Evolutionary conservation across 2,797 vertebrate species (phyloP).

Genomic region (Malurus splendens): DNA sequence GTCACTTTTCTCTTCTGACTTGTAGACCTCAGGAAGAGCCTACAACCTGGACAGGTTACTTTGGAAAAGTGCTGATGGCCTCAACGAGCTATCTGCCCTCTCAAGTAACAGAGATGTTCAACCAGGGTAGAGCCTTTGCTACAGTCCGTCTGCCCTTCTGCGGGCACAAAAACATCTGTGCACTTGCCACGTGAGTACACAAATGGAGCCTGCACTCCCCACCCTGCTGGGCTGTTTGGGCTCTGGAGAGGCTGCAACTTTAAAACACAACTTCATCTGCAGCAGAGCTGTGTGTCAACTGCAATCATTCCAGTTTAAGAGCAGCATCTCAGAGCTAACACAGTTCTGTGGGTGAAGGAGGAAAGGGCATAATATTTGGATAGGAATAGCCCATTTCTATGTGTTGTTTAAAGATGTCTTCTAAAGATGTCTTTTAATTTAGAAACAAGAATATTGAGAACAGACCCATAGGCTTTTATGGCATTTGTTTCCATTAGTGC

Average conservation of each 20-base stretch:
- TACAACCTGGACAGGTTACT: slow-evolving; percentile 96
- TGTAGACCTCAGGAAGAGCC: slow-evolving; percentile 93
- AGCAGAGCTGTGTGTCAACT: background rate
- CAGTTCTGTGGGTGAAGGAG: background rate
- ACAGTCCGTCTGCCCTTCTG: slow-evolving; percentile 96
- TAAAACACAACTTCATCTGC: background rate
- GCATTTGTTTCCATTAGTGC: background rate
- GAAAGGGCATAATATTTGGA: background rate
- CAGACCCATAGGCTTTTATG: background rate
- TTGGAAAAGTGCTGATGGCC: slow-evolving; percentile 94
- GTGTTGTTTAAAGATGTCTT: background rate
- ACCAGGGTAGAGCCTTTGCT: slow-evolving; percentile 95
- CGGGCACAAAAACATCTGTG: slow-evolving; percentile 96
- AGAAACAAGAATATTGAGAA: background rate
- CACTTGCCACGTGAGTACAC: slow-evolving; percentile 88
- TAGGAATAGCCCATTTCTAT: background rate
- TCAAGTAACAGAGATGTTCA: slow-evolving; percentile 98
- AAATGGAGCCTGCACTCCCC: rapidly evolving
- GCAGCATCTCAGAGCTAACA: rapidly evolving
- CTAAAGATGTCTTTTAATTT: background rate
- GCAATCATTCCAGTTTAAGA: background rate
- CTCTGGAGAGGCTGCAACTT: background rate
- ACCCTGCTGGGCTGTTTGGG: rapidly evolving
- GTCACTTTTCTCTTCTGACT: background rate
- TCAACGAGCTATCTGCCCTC: slow-evolving; percentile 96